Evolutionary conservation across 2,888 invertebrate genomes (phyloP).

Genomic region (Sesia apiformis): DNA sequence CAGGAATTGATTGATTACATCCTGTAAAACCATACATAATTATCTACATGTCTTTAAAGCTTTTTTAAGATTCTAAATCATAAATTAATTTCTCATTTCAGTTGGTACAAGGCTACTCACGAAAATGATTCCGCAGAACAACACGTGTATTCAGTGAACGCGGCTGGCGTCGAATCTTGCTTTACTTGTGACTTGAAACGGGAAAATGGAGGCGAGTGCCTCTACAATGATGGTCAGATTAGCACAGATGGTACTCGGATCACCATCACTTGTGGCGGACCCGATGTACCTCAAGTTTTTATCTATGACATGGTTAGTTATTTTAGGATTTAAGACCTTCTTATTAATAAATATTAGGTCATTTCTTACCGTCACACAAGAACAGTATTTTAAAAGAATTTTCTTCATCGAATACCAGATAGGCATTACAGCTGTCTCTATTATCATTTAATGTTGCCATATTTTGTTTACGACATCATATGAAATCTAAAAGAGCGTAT

Average conservation of each 20-base stretch:
- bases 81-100: slow-evolving; percentile 33
- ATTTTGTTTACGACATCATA: too few relatives aligned
- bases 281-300: slow-evolving; percentile 83
- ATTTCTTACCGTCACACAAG: too few relatives aligned
- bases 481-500: too few relatives aligned
- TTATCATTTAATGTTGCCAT: too few relatives aligned
- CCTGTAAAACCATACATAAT: too few relatives aligned
- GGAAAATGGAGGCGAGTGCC: slow-evolving; percentile 71
- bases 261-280: slow-evolving; percentile 87
- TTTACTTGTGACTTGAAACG: slow-evolving; percentile 81
- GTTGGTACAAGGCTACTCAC: slow-evolving; percentile 90
- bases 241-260: slow-evolving; percentile 80
- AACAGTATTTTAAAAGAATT: too few relatives aligned
- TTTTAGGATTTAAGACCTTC: not conserved
- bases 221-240: slow-evolving; percentile 81
- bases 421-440: too few relatives aligned
- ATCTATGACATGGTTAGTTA: slow-evolving; percentile 74
- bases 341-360: too few relatives aligned
- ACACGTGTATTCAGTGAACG: slow-evolving; percentile 85
- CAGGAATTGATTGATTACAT: too few relatives aligned
- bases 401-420: too few relatives aligned
- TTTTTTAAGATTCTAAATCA: too few relatives aligned
- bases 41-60: too few relatives aligned
- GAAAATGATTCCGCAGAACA: slow-evolving; percentile 83
- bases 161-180: slow-evolving; percentile 75